Base-by-base conservation (phyloP, 2,888 invertebrate genomes). In the Limulus polyphemus region DNA sequence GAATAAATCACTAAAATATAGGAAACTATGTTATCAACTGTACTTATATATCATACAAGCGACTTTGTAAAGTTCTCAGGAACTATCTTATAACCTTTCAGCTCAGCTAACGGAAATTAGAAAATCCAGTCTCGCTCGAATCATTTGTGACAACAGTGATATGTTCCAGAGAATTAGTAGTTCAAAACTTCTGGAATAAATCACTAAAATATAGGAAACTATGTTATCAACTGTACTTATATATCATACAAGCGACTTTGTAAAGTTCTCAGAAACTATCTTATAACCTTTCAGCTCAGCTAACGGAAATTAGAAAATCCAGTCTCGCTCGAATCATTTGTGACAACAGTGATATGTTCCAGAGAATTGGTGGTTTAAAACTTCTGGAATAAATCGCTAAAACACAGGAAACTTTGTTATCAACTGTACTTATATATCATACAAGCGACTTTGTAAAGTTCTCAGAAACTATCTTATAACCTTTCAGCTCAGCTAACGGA, bases 261-360 rank as follows among this genome's bases (percentile, higher is more conserved):
- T 32, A 32, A 32, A 32, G 32, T 32, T 32, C 3, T 32, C 16
- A 56, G 4, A 57, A 14, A 57, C 47, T n/a, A 10, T 14, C 10
- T 17, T 58, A 11, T 49, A 46, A 17, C 2, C n/a, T 49, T 60
- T 47, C 50, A 58, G 58, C 11, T 51, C 58, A 58, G 17, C 50
- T 58, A 11, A 13, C 12, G 10, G 52, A 58, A 51, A 58, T 58
- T 9, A 32, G 58, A 14, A 55, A 58, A 54, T 16, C 50, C 16
- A 58, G 58, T 58, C 17, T 58, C 10, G 49, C 58, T 14, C 51
- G 58, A 13, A 51, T 58, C 14, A 14, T 58, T 13, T 58, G 58
- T 16, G 58, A 58, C 16, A 58, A 58, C 16, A n/a, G 50, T 9
- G 50, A 58, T n/a, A 51, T n/a, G 12, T 14, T n/a, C n/a, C n/a